Evolutionary conservation across 2,888 invertebrate genomes (phyloP), one percentile per base, ranked within the genome.

Genomic region (Trissonchulus sp.): DNA sequence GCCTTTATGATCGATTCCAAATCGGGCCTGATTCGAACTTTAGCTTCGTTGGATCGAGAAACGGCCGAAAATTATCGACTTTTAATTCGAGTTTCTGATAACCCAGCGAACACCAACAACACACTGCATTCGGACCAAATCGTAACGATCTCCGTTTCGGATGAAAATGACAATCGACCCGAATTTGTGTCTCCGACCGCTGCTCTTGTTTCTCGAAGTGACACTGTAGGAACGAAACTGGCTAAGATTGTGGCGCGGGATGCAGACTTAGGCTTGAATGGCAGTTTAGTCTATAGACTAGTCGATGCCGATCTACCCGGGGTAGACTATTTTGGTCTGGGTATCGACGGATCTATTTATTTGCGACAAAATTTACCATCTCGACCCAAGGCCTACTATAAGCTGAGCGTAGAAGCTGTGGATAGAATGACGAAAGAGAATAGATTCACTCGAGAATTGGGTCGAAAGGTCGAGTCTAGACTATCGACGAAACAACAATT

Each of bases 111-210:
- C 0, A 91, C 93, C 1, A 90, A 91, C 77, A 86, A 88, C 0
- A 88, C 93, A 78, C 86, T 94, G 63, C 93, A 93, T 1, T 92
- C 95, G 0, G 94, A 95, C 83, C 95, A 95, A 85, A 86, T 93
- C 77, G 93, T 94, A 1, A 93, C 93, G 1, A 93, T 94, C 60
- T 93, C 94, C 78, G 93, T 94, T 2, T 93, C 93, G 31, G 94
- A 94, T 84, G 90, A 93, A 77, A 94, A 95, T 84, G 95, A 95
- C 84, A 94, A 94, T 85, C 92, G 93, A 1, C 94, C 94, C 0
- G 88, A 91, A 36, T 97, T 95, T 91, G 87, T 90, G 28, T 23
- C 35, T 48, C 23, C 72, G 2, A 18, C 2, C 2, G 72, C 72
- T 8, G 60, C 72, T 28, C n/a, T 72, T 8, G 28, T 74, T 1